Conservation (phyloP, 2,797 vertebrate genomes). For the Coregonus ussuriensis region DNA sequence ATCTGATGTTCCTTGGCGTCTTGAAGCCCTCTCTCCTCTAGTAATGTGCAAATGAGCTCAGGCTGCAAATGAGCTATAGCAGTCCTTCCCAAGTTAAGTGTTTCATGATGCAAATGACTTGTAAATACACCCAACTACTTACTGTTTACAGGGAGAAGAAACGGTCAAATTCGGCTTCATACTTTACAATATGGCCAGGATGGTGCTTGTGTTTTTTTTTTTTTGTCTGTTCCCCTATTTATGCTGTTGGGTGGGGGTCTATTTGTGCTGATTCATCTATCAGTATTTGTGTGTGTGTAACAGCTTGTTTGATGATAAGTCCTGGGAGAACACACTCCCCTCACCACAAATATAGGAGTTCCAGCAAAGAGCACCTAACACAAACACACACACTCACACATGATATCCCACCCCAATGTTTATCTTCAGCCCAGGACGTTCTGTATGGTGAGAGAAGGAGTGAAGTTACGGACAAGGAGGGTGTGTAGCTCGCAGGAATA, state of each 20-base stretch:
- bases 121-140: neutral
- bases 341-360: neutral
- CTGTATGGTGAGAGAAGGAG: conserved; percentile 35
- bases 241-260: neutral
- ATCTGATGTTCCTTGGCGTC: too few relatives aligned
- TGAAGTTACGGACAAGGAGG: conserved; percentile 40
- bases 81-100: neutral
- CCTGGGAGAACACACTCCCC: neutral
- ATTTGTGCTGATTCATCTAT: neutral
- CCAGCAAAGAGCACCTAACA: conserved; percentile 1
- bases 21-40: neutral
- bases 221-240: neutral
- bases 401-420: conserved; percentile 22
- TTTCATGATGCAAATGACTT: neutral
- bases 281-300: too few relatives aligned
- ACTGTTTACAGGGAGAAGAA: neutral
- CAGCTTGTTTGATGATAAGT: neutral
- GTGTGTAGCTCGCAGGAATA: conserved; percentile 42
- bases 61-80: neutral
- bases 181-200: neutral
- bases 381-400: conserved; percentile 25
- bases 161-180: too few relatives aligned
- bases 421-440: conserved; percentile 42
- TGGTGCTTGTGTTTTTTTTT: neutral
- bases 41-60: neutral